A percentile compares a stretch with the other conserved stretches of the same genome.
Evolutionary conservation across 2,113 vertebrate species (phyloP).

Genomic region (Colius striatus): DNA sequence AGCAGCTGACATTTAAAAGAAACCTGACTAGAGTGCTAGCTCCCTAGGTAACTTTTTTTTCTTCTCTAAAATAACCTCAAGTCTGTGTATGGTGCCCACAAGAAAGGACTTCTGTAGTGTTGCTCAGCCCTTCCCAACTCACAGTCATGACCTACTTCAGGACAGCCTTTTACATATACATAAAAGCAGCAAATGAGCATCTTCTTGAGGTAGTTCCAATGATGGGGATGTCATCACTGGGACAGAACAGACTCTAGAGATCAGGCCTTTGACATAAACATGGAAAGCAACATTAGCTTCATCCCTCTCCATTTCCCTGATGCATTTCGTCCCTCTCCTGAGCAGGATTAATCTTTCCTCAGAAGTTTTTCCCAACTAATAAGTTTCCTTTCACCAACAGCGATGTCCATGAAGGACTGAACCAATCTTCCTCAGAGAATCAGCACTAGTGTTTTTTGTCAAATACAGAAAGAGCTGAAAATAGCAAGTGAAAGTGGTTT

Average conservation of each 20-base stretch:
- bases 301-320: neutral
- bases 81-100: neutral
- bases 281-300: neutral
- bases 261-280: neutral
- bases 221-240: neutral
- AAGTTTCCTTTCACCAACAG: neutral
- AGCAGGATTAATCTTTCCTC: neutral
- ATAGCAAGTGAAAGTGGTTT: neutral
- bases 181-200: neutral
- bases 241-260: neutral
- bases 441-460: fast-evolving
- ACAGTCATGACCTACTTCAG: slow-evolving; percentile 24
- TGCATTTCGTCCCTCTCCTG: neutral
- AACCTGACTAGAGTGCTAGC: neutral
- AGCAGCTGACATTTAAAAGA: slow-evolving; percentile 31
- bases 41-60: slow-evolving; percentile 17
- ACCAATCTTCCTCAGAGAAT: neutral
- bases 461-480: neutral
- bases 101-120: neutral
- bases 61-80: slow-evolving; percentile 33
- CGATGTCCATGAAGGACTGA: neutral
- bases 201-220: neutral
- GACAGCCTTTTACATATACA: neutral
- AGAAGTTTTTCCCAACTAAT: neutral
- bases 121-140: neutral